These are phyloP conservation scores for Euphydryas editha DNA, from an alignment of 2,888 invertebrate species.

Conservation along the genomic window DNA sequence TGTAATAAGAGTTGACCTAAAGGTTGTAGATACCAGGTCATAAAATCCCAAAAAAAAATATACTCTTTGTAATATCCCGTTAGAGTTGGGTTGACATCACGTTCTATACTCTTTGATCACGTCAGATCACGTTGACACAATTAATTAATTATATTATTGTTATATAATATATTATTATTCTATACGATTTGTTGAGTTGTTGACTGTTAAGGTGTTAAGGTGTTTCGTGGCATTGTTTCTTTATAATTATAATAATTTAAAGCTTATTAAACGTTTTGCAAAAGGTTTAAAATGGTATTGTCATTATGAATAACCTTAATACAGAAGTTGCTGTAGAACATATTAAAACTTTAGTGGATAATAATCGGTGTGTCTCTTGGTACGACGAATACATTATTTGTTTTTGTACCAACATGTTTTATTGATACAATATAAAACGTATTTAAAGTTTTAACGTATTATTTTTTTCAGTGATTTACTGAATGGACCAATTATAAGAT, in stretches of 20 bases:
- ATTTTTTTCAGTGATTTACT: constrained; percentile 59
- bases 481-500: constrained; percentile 57
- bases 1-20: no score
- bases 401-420: neutral
- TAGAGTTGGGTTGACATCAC: no score
- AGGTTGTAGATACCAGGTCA: no score
- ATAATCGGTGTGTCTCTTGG: constrained; percentile 55
- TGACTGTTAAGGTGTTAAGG: neutral
- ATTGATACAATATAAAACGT: neutral
- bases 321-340: constrained; percentile 54
- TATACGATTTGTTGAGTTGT: no score
- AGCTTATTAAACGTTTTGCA: neutral
- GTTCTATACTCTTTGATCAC: no score
- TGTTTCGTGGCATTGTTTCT: neutral
- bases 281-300: constrained; percentile 18
- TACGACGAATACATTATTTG: neutral
- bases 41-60: no score
- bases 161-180: no score
- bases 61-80: no score
- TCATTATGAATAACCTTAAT: constrained; percentile 47
- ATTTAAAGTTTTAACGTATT: constrained; percentile 8
- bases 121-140: no score
- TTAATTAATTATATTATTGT: no score
- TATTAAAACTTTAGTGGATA: constrained; percentile 59
- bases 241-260: neutral